Conservation (phyloP, 2,888 invertebrate genomes). For the Pristionchus arcanus region DNA sequence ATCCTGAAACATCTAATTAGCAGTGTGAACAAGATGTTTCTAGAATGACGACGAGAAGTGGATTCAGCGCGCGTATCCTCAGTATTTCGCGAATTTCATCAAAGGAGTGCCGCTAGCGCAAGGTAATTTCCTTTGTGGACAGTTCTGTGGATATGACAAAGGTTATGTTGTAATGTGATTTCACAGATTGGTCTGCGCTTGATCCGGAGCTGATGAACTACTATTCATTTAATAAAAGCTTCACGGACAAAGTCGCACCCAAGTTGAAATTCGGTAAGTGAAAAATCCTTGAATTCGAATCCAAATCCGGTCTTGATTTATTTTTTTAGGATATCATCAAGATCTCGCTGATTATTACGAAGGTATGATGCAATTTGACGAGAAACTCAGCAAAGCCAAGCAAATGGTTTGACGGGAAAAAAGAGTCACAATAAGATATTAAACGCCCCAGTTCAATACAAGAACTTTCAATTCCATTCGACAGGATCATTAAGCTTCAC, state of each 20-base stretch:
- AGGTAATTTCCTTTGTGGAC: too few species aligned
- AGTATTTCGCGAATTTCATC: conserved; percentile 47
- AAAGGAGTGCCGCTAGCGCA: background rate
- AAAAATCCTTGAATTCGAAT: background rate
- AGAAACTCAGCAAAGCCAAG: background rate
- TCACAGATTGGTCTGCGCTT: conserved; percentile 13
- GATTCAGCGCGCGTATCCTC: background rate
- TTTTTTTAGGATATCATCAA: conserved; percentile 1
- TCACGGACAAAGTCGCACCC: background rate
- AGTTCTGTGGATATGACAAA: background rate
- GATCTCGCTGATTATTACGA: background rate
- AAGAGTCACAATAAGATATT: too few species aligned
- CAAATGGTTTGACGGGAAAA: background rate
- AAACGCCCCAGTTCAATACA: too few species aligned
- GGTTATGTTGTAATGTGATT: background rate
- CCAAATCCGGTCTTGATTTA: background rate
- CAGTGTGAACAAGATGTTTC: too few species aligned
- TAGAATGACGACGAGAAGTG: conserved; percentile 32
- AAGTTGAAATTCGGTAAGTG: background rate
- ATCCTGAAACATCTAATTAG: too few species aligned
- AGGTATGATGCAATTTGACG: background rate
- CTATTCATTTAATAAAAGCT: conserved; percentile 49
- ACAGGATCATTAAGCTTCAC: too few species aligned
- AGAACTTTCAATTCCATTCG: too few species aligned
- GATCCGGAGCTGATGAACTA: conserved; percentile 41